Evolutionary conservation across 2,797 vertebrate genomes (phyloP).

Genomic region (Monodelphis domestica): DNA sequence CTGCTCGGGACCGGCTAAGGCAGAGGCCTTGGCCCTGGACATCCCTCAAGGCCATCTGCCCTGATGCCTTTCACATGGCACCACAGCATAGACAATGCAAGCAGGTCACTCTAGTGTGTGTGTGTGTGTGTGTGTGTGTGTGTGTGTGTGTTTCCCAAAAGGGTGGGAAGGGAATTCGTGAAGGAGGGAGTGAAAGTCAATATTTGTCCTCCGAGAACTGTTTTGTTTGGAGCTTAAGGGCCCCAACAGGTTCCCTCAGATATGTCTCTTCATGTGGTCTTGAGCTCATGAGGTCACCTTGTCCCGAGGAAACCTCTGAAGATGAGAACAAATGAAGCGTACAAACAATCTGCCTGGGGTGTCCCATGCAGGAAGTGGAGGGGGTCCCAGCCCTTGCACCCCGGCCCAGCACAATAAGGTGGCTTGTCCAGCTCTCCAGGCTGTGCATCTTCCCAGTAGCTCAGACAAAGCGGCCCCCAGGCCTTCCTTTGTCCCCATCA

Average conservation of each 20-base stretch:
- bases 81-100: not conserved
- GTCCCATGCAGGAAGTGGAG: not conserved
- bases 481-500: slow-evolving; percentile 17
- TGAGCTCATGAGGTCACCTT: not conserved
- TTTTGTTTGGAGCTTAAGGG: slow-evolving; percentile 56
- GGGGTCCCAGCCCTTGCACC: not conserved
- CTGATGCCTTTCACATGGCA: not conserved
- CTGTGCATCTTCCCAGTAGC: not conserved
- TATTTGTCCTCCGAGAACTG: slow-evolving; percentile 56
- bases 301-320: slow-evolving; percentile 56
- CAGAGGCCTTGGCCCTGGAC: not conserved
- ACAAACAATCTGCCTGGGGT: slow-evolving; percentile 43
- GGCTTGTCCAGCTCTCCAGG: not conserved
- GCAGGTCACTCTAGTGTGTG: not conserved
- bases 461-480: accelerated
- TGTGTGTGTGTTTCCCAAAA: slow-evolving; percentile 30
- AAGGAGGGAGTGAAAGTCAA: slow-evolving; percentile 56
- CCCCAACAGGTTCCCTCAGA: slow-evolving; percentile 43
- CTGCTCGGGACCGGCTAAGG: not conserved
- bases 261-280: slow-evolving; percentile 65
- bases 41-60: not conserved
- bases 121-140: too few relatives aligned
- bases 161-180: slow-evolving; percentile 36
- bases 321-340: accelerated
- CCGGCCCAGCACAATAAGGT: not conserved